phyloP scores from a whole-genome alignment of 2,797 vertebrate genomes.

The Podarcis siculus region DNA sequence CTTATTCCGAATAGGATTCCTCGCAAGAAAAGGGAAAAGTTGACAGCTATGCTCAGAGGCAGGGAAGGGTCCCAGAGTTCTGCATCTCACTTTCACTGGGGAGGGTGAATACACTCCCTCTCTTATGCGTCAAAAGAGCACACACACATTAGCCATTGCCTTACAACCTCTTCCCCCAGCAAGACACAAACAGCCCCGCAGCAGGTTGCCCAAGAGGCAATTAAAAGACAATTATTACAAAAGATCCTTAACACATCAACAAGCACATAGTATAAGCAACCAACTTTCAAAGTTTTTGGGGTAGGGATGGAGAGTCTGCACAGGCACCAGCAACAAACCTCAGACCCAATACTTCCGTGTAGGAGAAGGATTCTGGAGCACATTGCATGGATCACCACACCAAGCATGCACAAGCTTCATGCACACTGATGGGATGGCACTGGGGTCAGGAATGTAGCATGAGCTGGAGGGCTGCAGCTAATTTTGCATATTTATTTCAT shows the following conservation, averaged over 20 bases:
- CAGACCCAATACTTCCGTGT: not conserved
- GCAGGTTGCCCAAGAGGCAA: slow-evolving; percentile 51
- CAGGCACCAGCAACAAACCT: not conserved
- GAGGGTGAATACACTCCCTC: not conserved
- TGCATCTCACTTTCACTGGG: slow-evolving; percentile 1
- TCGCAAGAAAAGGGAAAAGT: no score
- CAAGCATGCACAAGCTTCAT: not conserved
- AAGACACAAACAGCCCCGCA: not conserved
- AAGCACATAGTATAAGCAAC: slow-evolving; percentile 41
- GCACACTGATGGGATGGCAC: not conserved
- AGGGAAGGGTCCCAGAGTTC: slow-evolving; percentile 48
- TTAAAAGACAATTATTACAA: slow-evolving; percentile 44
- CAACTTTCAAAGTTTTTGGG: slow-evolving; percentile 33
- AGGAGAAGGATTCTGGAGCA: not conserved
- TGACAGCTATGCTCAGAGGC: slow-evolving; percentile 31
- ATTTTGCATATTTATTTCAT: not conserved
- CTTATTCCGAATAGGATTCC: no score
- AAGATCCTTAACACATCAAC: slow-evolving; percentile 41
- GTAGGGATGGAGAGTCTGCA: not conserved
- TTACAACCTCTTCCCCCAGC: slow-evolving; percentile 20
- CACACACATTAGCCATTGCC: not conserved
- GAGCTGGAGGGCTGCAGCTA: not conserved
- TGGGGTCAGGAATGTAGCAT: not conserved
- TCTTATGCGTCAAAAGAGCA: not conserved
- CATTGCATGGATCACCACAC: slow-evolving; percentile 1